Base-by-base conservation (phyloP, 2,888 invertebrate species). In the Agrotis clavis region DNA sequence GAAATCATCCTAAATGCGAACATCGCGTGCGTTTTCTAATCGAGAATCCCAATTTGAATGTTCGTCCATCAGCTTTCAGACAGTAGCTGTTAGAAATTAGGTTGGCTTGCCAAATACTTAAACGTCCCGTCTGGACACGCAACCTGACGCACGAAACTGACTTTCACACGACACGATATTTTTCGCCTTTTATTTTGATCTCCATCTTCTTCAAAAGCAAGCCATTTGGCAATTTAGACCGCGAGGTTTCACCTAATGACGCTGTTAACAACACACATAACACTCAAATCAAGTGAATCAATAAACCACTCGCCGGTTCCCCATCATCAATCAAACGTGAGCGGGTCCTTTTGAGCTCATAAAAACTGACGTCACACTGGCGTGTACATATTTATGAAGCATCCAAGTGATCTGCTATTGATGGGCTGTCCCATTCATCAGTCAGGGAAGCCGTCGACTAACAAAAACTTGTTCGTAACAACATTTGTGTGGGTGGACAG, bases 321-420 rank as follows among this genome's bases (percentile, higher is more conserved):
- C 87, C 86, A 88, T 91, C 92, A 92, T 92, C 91, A 89, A 92
- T 92, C 92, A 92, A 88, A 84, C 79, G 79, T 66, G 80, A 84
- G 86, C 86, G 88, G 87, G 87, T 89, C 89, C 89, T 90, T 92
- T 89, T 84, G 85, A 88, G 88, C 90, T 88, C 88, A 91, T 92
- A 95, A 95, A 95, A 94, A 94, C 88, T 91, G 93, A 92, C 91
- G 91, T 92, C 92, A 94, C 90, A 92, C 89, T 90, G 89, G 90
- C 90, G 88, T 92, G 93, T 95, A 95, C 95, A 95, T 95, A 95
- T 95, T 96, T 95, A 95, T 95, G 94, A 95, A 94, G 92, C 90
- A 89, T 88, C 89, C 92, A 89, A 94, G 92, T 93, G 93, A 93
- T 93, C 93, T 94, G 95, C 91, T 89, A 91, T 92, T 92, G 94